Percentiles rank a stretch among this genome's conserved stretches.
Evolutionary conservation across 2,888 invertebrate species (phyloP).

Genomic region (Synanthedon tipuliformis): DNA sequence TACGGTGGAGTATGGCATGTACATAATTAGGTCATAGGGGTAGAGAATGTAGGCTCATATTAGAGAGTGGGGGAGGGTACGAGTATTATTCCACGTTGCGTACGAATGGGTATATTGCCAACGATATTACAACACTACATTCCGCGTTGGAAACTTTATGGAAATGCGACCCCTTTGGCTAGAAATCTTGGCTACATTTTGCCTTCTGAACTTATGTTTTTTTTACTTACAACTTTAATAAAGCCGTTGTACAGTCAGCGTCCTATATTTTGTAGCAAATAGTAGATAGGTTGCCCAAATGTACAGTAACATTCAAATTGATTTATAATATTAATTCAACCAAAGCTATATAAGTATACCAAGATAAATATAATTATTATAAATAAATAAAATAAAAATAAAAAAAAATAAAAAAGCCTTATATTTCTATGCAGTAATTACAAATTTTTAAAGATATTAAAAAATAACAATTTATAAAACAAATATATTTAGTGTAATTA

Average conservation of each 20-base stretch:
- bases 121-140: slow-evolving; percentile 54
- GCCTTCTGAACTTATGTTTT: slow-evolving; percentile 7
- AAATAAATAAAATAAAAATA: too few species aligned
- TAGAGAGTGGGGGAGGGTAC: slow-evolving; percentile 28
- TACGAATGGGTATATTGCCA: slow-evolving; percentile 48
- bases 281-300: too few species aligned
- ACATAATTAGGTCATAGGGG: slow-evolving; percentile 55
- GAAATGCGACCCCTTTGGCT: slow-evolving; percentile 57
- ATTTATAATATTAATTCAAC: too few species aligned
- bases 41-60: slow-evolving; percentile 38
- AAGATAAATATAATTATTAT: too few species aligned
- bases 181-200: slow-evolving; percentile 45
- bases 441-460: too few species aligned
- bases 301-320: too few species aligned
- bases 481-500: too few species aligned
- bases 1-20: slow-evolving; percentile 25
- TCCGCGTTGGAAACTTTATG: slow-evolving; percentile 52
- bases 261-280: too few species aligned
- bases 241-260: background rate
- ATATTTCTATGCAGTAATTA: too few species aligned
- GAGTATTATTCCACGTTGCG: slow-evolving; percentile 43
- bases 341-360: too few species aligned
- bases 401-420: too few species aligned
- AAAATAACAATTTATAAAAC: too few species aligned
- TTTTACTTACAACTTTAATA: background rate